Conservation (phyloP, 1,140 invertebrate genomes). For the Tetraneura akinire region DNA sequence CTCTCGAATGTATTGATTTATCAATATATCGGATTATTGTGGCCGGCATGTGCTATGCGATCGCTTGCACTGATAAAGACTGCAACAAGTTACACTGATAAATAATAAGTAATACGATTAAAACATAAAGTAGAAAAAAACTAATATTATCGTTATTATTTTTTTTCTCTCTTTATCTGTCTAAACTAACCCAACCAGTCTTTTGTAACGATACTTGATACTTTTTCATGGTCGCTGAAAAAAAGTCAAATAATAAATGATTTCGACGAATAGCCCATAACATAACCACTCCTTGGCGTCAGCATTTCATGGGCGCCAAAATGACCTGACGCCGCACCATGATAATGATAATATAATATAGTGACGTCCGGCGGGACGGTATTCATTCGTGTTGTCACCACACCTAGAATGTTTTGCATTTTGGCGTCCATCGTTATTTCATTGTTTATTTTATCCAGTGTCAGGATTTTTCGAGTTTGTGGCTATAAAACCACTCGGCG, state of each 20-base stretch:
- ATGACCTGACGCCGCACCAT: slow-evolving; percentile 15
- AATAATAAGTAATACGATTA: background rate
- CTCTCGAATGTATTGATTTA: background rate
- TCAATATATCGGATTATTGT: slow-evolving; percentile 13
- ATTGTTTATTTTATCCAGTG: background rate
- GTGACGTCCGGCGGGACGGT: slow-evolving; percentile 23
- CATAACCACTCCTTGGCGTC: slow-evolving; percentile 29
- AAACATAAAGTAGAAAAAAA: too few relatives aligned
- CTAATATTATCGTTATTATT: background rate
- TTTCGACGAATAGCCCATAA: background rate
- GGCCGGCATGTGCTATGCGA: background rate
- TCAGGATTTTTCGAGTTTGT: background rate
- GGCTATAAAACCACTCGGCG: too few relatives aligned
- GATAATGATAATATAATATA: slow-evolving; percentile 5
- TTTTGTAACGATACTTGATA: background rate
- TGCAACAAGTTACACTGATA: slow-evolving; percentile 6
- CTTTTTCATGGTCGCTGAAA: background rate
- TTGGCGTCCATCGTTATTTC: background rate
- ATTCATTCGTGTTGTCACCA: slow-evolving; percentile 8
- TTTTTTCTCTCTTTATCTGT: background rate
- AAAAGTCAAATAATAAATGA: too few relatives aligned
- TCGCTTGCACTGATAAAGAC: background rate
- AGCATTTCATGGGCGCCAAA: slow-evolving; percentile 35
- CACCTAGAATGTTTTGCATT: slow-evolving; percentile 10
- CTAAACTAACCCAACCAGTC: background rate